Evolutionary conservation across 2,113 vertebrate genomes (phyloP).

Genomic region (Aegithalos caudatus): DNA sequence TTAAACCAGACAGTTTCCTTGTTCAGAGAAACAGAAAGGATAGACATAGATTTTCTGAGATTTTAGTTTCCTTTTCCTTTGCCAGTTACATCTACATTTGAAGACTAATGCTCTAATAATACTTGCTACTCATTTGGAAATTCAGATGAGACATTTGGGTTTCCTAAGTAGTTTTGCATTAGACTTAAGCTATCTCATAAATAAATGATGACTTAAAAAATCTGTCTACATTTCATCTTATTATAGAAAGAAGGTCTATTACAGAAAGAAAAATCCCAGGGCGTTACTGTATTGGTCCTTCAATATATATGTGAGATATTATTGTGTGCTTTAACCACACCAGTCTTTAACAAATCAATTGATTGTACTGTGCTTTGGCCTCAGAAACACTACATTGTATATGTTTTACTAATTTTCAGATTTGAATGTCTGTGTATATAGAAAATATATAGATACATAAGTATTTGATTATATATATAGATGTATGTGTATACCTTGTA

Average conservation of each 20-base stretch:
- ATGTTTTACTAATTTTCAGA: background rate
- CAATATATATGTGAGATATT: conserved; percentile 1
- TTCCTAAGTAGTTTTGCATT: conserved; percentile 56
- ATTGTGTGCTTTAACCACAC: background rate
- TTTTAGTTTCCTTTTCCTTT: conserved; percentile 15
- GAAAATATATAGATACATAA: background rate
- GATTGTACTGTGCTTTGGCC: background rate
- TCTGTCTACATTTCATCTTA: conserved; percentile 33
- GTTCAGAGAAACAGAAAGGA: background rate
- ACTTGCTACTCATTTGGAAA: conserved; percentile 52
- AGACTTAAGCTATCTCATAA: conserved; percentile 56
- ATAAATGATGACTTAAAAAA: conserved; percentile 59
- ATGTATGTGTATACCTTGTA: background rate
- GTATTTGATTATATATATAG: background rate
- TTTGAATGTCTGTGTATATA: background rate
- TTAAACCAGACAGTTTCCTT: background rate
- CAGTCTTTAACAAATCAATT: background rate
- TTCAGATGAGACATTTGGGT: conserved; percentile 55
- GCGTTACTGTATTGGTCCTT: background rate
- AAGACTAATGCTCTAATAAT: conserved; percentile 62
- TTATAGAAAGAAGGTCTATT: conserved; percentile 32
- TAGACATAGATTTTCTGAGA: background rate
- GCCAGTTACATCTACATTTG: background rate
- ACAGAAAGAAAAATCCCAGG: conserved; percentile 22
- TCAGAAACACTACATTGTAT: background rate